These are phyloP conservation scores for Antigone vipio DNA, from an alignment of 2,113 vertebrate genomes.

Conservation along the genomic window DNA sequence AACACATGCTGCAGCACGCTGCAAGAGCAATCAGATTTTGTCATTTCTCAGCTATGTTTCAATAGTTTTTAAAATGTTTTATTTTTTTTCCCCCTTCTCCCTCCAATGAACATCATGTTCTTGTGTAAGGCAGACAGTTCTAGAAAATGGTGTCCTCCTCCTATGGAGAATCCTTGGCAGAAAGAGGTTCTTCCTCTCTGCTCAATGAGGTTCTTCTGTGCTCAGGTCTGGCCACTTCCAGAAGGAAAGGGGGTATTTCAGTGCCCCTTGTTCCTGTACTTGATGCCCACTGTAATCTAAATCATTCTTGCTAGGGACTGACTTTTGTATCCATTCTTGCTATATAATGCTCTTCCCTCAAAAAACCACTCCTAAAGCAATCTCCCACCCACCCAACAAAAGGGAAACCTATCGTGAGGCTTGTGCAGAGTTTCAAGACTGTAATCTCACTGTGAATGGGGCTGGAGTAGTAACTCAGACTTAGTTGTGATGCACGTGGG, in stretches of 20 bases:
- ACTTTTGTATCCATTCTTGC: neutral
- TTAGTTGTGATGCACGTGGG: neutral
- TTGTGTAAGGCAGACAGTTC: neutral
- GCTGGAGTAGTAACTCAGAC: neutral
- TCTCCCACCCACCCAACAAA: neutral
- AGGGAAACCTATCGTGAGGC: neutral
- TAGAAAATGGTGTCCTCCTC: neutral
- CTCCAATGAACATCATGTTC: neutral
- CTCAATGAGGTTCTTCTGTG: neutral
- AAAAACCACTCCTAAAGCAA: neutral
- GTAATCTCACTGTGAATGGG: neutral
- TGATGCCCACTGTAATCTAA: neutral
- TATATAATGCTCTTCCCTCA: neutral
- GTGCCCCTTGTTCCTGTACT: neutral
- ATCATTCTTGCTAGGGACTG: neutral
- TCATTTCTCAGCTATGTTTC: neutral
- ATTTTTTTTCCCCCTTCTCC: neutral
- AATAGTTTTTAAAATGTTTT: neutral
- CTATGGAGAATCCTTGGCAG: neutral
- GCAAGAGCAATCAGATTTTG: neutral
- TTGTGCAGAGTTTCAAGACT: neutral
- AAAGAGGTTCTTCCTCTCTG: neutral
- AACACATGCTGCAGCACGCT: accelerated
- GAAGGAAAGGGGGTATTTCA: neutral
- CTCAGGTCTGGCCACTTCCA: neutral